Percentiles rank a stretch among this genome's conserved stretches.
These are phyloP conservation scores for Nephrotoma guestfalica DNA, from an alignment of 2,888 invertebrate species.

Conservation along the genomic window DNA sequence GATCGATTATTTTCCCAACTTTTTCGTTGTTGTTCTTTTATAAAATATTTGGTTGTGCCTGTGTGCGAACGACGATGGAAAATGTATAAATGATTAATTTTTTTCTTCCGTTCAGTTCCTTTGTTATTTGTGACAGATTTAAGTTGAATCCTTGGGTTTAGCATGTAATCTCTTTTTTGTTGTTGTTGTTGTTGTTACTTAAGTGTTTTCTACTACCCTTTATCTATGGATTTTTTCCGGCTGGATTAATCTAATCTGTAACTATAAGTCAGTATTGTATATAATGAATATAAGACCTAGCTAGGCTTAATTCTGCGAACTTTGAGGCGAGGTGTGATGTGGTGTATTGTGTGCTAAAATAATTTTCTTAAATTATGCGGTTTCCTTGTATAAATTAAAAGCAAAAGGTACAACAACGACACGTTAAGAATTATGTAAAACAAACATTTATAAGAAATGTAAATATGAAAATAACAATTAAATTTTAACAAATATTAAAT, in stretches of 20 bases:
- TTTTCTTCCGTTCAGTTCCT: not conserved
- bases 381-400: not conserved
- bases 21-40: not conserved
- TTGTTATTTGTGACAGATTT: not conserved
- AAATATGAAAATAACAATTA: not conserved
- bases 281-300: not conserved
- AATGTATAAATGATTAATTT: not conserved
- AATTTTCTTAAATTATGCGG: not conserved
- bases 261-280: not conserved
- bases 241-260: not conserved
- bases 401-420: not conserved
- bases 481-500: not conserved
- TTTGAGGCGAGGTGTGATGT: not conserved
- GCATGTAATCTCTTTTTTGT: not conserved
- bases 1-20: not conserved
- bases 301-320: not conserved
- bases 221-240: not conserved
- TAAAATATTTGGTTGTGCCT: not conserved
- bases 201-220: not conserved
- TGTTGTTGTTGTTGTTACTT: not conserved
- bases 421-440: not conserved
- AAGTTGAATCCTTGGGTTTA: not conserved
- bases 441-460: not conserved
- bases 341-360: not conserved
- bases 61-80: not conserved